A percentile compares a stretch with the other conserved stretches of the same genome.
Conservation (phyloP, 2,888 invertebrate genomes). For the Limenitis camilla region DNA sequence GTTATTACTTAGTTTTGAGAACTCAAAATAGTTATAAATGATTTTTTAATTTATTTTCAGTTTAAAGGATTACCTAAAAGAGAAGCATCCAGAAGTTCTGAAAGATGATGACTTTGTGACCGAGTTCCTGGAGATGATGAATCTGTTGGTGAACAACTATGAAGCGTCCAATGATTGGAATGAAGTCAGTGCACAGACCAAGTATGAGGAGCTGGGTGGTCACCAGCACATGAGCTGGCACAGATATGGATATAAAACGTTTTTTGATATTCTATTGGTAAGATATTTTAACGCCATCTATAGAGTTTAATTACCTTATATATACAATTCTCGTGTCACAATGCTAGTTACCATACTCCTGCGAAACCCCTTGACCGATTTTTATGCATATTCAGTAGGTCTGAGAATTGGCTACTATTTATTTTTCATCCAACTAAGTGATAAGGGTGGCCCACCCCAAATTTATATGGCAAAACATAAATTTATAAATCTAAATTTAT, state of each 20-base stretch:
- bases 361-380: no score
- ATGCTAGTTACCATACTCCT: no score
- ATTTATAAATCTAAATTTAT: no score
- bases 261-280: conserved; percentile 33
- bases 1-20: neutral
- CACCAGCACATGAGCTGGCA: conserved; percentile 37
- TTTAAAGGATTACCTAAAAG: conserved; percentile 25
- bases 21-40: neutral
- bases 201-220: conserved; percentile 28
- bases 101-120: conserved; percentile 31
- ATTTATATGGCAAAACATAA: no score
- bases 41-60: conserved; percentile 9
- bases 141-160: conserved; percentile 30
- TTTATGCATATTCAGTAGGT: no score
- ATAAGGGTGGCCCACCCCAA: no score
- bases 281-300: neutral
- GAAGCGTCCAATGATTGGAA: conserved; percentile 37
- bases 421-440: no score
- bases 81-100: conserved; percentile 29
- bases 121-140: conserved; percentile 30
- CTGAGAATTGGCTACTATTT: no score
- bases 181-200: conserved; percentile 30
- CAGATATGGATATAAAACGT: conserved; percentile 35
- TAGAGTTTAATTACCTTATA: no score
- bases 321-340: no score